phyloP scores from a whole-genome alignment of 2,113 vertebrate genomes.

The Chionodraco myersi region DNA sequence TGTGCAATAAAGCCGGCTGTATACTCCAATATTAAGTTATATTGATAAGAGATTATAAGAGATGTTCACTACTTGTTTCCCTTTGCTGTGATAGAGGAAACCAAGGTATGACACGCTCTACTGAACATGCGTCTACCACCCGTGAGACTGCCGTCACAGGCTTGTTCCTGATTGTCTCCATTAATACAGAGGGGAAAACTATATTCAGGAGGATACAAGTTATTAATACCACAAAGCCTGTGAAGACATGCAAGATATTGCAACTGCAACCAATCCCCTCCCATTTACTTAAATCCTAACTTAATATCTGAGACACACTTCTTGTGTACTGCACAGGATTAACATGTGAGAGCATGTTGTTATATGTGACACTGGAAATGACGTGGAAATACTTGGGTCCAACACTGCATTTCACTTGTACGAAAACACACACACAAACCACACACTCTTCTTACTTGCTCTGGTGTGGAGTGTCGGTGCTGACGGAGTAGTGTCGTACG shows the following conservation, averaged over 20 bases:
- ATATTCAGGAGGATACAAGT: not conserved
- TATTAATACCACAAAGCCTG: not conserved
- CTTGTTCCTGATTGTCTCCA: not conserved
- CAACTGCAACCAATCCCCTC: not conserved
- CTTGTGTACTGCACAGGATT: not conserved
- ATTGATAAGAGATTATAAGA: too few species aligned
- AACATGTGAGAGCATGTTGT: not conserved
- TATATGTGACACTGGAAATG: not conserved
- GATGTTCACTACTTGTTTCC: not conserved
- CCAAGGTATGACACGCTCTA: not conserved
- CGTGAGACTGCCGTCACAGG: not conserved
- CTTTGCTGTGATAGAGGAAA: not conserved
- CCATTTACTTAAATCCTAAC: too few species aligned
- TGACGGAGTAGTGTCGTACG: conserved; percentile 96
- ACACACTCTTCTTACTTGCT: conserved; percentile 86
- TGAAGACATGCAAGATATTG: not conserved
- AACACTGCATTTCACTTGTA: not conserved
- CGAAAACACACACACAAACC: not conserved
- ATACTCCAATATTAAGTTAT: not conserved
- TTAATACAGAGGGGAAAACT: not conserved
- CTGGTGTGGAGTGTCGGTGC: conserved; percentile 93
- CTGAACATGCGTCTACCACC: not conserved
- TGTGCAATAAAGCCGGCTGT: not conserved
- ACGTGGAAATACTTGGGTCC: not conserved
- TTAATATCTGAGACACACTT: not conserved